Conservation (phyloP, 2,888 invertebrate species). For the Sinhomidia bicolor region DNA sequence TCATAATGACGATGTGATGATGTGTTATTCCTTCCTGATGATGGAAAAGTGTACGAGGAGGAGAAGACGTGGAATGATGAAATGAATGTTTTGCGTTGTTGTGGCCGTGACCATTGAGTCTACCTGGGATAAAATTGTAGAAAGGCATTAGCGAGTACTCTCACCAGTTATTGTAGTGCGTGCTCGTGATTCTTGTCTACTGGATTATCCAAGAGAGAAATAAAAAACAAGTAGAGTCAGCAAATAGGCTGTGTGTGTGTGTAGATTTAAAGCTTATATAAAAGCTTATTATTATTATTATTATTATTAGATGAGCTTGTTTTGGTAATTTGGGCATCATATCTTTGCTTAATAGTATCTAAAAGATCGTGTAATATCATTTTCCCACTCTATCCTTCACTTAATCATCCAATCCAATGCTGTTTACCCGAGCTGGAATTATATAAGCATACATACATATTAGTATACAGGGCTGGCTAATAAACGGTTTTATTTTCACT, state of each 20-base stretch:
- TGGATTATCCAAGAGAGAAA: constrained; percentile 56
- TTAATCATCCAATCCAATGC: too few species aligned
- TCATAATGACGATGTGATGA: constrained; percentile 69
- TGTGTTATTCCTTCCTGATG: constrained; percentile 25
- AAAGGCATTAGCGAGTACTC: neutral
- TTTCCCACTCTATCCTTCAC: constrained; percentile 5
- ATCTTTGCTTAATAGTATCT: constrained; percentile 42
- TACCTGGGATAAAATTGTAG: neutral
- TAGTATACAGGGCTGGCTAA: constrained; percentile 34
- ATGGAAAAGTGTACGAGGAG: neutral
- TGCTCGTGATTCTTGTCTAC: constrained; percentile 42
- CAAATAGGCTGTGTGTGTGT: neutral
- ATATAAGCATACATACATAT: too few species aligned
- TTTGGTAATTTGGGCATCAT: constrained; percentile 54
- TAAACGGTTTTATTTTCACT: constrained; percentile 59
- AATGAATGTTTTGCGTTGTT: constrained; percentile 12
- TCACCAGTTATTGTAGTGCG: neutral
- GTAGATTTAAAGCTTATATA: neutral
- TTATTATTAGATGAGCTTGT: constrained; percentile 50
- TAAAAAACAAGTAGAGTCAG: neutral
- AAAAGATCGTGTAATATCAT: constrained; percentile 64
- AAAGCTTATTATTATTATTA: neutral
- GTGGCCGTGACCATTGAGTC: neutral
- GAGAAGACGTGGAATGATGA: neutral
- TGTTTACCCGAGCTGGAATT: too few species aligned